A percentile compares a stretch with the other conserved stretches of the same genome.
Evolutionary conservation across 37 sponge, comb jelly and placozoan species (phyloP).

Genomic region (Spongia lamella): DNA sequence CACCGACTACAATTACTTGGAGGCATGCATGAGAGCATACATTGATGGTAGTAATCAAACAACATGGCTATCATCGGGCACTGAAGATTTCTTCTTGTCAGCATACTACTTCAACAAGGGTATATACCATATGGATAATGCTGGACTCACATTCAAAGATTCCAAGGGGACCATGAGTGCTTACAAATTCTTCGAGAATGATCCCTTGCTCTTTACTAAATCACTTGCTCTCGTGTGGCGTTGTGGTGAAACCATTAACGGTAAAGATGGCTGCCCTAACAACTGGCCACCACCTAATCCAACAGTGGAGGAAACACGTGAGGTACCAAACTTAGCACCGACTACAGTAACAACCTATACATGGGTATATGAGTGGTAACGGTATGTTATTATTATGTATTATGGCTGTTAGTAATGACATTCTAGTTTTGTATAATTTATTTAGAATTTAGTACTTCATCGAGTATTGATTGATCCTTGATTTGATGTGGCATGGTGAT

Average conservation of each 20-base stretch:
- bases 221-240: constrained; percentile 69
- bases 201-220: constrained; percentile 73
- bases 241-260: constrained; percentile 58
- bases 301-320: background rate
- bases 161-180: constrained; percentile 55
- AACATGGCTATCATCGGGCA: constrained; percentile 75
- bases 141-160: constrained; percentile 53
- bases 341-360: constrained; percentile 68
- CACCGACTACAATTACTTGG: constrained; percentile 57
- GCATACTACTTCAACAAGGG: constrained; percentile 79
- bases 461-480: constrained; percentile 36
- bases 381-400: background rate
- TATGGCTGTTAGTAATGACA: no score
- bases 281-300: constrained; percentile 37
- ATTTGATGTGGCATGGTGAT: constrained; percentile 72
- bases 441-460: constrained; percentile 38
- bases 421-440: no score
- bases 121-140: constrained; percentile 53
- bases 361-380: constrained; percentile 74
- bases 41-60: constrained; percentile 44
- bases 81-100: constrained; percentile 85
- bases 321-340: background rate
- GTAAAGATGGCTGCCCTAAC: constrained; percentile 54
- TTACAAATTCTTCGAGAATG: constrained; percentile 85
- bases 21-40: constrained; percentile 65